These are phyloP conservation scores for Erethizon dorsatum DNA, from an alignment of 2,797 vertebrate genomes.

Conservation along the genomic window DNA sequence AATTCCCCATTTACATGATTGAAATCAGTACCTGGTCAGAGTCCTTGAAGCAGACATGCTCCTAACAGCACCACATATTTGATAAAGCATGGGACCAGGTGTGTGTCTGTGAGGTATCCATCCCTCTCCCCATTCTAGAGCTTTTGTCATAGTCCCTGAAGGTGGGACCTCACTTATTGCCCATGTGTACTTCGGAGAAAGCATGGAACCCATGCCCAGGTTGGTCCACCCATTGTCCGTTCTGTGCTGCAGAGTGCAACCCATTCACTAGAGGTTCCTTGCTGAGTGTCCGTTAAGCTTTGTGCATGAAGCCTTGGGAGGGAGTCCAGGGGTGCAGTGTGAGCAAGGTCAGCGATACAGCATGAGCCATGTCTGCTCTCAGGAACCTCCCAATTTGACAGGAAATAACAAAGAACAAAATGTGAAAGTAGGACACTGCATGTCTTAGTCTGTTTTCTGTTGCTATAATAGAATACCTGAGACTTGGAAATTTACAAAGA, in stretches of 20 bases:
- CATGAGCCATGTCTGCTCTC: not conserved
- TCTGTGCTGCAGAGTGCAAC: not conserved
- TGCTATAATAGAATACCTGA: not conserved
- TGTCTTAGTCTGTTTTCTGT: not conserved
- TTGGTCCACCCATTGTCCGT: no score
- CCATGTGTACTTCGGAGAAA: not conserved
- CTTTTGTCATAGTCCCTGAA: not conserved
- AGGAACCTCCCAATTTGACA: not conserved
- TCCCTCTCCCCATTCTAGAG: no score
- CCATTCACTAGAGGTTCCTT: not conserved
- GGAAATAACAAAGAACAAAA: not conserved
- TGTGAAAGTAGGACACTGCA: not conserved
- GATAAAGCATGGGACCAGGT: not conserved
- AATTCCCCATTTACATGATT: not conserved
- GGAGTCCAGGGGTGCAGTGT: rapidly evolving
- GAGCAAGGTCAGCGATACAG: not conserved
- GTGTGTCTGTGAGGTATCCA: not conserved
- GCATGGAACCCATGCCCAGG: rapidly evolving
- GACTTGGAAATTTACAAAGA: not conserved
- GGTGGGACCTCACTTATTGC: not conserved
- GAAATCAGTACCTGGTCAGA: not conserved
- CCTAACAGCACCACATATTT: not conserved
- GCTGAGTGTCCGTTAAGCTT: no score
- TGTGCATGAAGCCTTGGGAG: not conserved
- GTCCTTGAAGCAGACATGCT: not conserved